These are phyloP conservation scores for Aldabrachelys gigantea DNA, from an alignment of 2,113 vertebrate species.

Conservation along the genomic window DNA sequence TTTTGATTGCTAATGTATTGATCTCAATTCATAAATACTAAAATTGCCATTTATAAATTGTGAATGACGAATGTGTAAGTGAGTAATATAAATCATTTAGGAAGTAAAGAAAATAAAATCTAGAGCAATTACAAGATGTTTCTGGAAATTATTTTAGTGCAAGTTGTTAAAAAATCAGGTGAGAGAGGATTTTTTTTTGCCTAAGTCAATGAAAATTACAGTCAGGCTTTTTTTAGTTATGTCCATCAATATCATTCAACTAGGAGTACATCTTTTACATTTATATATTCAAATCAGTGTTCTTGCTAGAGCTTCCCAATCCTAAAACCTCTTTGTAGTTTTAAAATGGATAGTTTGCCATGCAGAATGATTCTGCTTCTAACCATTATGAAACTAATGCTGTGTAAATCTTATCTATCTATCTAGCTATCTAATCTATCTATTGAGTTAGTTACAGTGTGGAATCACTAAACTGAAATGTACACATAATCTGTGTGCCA, in stretches of 20 bases:
- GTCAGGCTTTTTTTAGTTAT: slow-evolving; percentile 19
- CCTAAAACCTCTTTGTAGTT: slow-evolving; percentile 26
- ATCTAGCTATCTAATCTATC: background rate
- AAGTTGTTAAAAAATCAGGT: slow-evolving; percentile 48
- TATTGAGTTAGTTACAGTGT: background rate
- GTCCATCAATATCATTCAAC: slow-evolving; percentile 1
- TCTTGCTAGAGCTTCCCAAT: background rate
- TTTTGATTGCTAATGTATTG: slow-evolving; percentile 59
- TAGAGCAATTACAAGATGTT: slow-evolving; percentile 41
- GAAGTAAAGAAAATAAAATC: slow-evolving; percentile 35
- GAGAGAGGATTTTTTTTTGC: slow-evolving; percentile 27
- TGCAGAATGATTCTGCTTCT: background rate
- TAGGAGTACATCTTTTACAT: slow-evolving; percentile 19
- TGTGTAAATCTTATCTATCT: slow-evolving; percentile 9
- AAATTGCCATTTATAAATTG: slow-evolving; percentile 79
- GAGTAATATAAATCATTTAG: slow-evolving; percentile 68
- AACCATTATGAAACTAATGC: slow-evolving; percentile 7
- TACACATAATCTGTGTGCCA: slow-evolving; percentile 32
- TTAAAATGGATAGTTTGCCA: slow-evolving; percentile 23
- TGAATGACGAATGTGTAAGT: slow-evolving; percentile 66
- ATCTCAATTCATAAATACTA: slow-evolving; percentile 59
- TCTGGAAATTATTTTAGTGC: slow-evolving; percentile 43
- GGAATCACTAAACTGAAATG: slow-evolving; percentile 12
- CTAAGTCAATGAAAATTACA: slow-evolving; percentile 21
- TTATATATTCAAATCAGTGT: slow-evolving; percentile 32